Evolutionary conservation across 1,140 invertebrate genomes (phyloP).

Genomic region (Calliopsis andreniformis): DNA sequence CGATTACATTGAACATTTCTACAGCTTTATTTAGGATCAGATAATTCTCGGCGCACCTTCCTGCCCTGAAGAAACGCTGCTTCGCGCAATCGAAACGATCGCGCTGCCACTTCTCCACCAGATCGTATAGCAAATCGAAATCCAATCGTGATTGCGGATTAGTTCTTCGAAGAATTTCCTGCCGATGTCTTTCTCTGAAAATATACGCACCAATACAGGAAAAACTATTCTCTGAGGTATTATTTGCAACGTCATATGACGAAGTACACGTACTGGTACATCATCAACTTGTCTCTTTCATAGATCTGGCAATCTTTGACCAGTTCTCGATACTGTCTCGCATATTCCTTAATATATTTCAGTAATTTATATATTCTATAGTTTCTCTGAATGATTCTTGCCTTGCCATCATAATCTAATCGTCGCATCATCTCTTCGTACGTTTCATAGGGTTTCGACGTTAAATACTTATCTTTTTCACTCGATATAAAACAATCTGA

Average conservation of each 20-base stretch:
- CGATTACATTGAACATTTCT: slow-evolving; percentile 84
- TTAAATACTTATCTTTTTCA: slow-evolving; percentile 82
- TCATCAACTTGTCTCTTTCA: slow-evolving; percentile 69
- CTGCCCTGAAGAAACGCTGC: slow-evolving; percentile 82
- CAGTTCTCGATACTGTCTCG: slow-evolving; percentile 67
- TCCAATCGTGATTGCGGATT: slow-evolving; percentile 84
- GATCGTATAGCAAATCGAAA: slow-evolving; percentile 84
- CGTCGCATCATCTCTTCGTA: slow-evolving; percentile 81
- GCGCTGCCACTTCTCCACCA: slow-evolving; percentile 85
- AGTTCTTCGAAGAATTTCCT: slow-evolving; percentile 83
- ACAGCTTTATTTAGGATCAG: slow-evolving; percentile 85
- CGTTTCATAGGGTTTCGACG: slow-evolving; percentile 82
- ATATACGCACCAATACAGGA: too few species aligned
- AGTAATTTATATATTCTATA: slow-evolving; percentile 79
- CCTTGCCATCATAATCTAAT: slow-evolving; percentile 81
- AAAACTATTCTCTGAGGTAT: too few species aligned
- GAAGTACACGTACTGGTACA: slow-evolving; percentile 73
- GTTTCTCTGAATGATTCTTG: slow-evolving; percentile 83
- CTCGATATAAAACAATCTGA: slow-evolving; percentile 83
- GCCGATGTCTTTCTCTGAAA: slow-evolving; percentile 80
- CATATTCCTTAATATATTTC: slow-evolving; percentile 70
- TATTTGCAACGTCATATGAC: too few species aligned
- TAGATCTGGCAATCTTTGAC: slow-evolving; percentile 76
- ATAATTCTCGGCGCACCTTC: slow-evolving; percentile 84
- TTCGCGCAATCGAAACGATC: slow-evolving; percentile 83